A percentile compares a stretch with the other conserved stretches of the same genome.
Conservation (phyloP, 2,888 invertebrate genomes). For the Carpatolechia fugitivella region DNA sequence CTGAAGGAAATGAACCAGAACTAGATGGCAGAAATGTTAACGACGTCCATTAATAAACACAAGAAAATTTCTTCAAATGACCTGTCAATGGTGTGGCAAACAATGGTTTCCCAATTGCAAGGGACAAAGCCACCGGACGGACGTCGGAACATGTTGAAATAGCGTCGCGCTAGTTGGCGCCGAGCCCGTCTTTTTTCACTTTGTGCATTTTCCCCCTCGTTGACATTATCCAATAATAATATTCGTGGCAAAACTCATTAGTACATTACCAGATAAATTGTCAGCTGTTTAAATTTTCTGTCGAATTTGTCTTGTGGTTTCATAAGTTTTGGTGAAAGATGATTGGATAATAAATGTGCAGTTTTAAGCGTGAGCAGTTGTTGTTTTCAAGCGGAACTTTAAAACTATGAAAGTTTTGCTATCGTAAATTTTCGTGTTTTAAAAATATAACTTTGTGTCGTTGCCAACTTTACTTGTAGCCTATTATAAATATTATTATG, state of each 20-base stretch:
- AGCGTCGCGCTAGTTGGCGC: constrained; percentile 59
- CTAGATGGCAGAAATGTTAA: neutral
- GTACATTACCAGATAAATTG: constrained; percentile 5
- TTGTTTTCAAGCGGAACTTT: neutral
- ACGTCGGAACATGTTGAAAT: constrained; percentile 54
- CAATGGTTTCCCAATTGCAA: constrained; percentile 19
- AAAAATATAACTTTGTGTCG: too few relatives aligned
- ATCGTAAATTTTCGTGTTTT: neutral
- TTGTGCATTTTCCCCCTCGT: constrained; percentile 53
- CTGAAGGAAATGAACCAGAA: too few relatives aligned
- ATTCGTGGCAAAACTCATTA: constrained; percentile 21
- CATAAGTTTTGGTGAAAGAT: neutral
- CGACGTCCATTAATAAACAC: neutral
- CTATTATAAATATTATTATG: too few relatives aligned
- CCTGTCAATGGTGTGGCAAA: constrained; percentile 15
- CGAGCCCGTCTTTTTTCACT: constrained; percentile 51
- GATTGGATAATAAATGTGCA: neutral
- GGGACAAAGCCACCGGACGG: constrained; percentile 36
- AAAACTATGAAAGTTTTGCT: neutral
- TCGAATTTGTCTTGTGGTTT: neutral
- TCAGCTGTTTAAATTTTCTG: neutral
- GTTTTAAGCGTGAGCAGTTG: neutral
- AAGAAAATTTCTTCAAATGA: neutral
- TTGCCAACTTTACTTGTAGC: too few relatives aligned
- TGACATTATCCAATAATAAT: constrained; percentile 23